These are phyloP conservation scores for Alviniconcha strummeri DNA, from an alignment of 2,888 invertebrate species.

Conservation along the genomic window DNA sequence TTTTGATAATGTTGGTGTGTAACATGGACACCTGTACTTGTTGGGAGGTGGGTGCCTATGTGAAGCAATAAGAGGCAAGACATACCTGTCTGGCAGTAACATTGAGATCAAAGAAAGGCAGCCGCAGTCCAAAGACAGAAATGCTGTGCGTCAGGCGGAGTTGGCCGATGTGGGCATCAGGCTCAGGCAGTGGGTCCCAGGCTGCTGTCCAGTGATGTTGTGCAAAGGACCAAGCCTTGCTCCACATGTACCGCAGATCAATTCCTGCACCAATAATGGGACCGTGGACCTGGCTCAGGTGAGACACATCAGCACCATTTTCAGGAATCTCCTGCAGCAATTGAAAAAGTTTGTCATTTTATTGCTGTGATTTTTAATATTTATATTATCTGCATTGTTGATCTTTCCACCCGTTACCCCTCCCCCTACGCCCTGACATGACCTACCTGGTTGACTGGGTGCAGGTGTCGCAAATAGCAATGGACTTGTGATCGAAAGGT, in stretches of 20 bases:
- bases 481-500: too few species aligned
- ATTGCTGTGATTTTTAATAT: not conserved
- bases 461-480: too few species aligned
- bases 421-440: not conserved
- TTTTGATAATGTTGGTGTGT: too few species aligned
- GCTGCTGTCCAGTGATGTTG: slow-evolving; percentile 80
- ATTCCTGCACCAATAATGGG: slow-evolving; percentile 77
- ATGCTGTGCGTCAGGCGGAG: slow-evolving; percentile 81
- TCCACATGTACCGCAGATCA: slow-evolving; percentile 67
- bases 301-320: slow-evolving; percentile 90
- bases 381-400: not conserved
- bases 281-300: slow-evolving; percentile 85
- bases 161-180: slow-evolving; percentile 79
- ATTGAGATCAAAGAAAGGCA: slow-evolving; percentile 78
- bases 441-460: too few species aligned
- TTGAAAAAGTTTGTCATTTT: not conserved
- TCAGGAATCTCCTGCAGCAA: slow-evolving; percentile 88
- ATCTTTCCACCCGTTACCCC: not conserved
- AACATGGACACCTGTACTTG: too few species aligned
- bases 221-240: slow-evolving; percentile 73
- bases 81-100: slow-evolving; percentile 81
- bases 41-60: too few species aligned
- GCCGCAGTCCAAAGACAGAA: slow-evolving; percentile 77
- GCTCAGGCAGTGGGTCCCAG: slow-evolving; percentile 77
- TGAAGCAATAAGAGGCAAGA: not conserved